A percentile compares a stretch with the other conserved stretches of the same genome.
These are phyloP conservation scores for Neodiprion lecontei DNA, from an alignment of 1,140 invertebrate species.

Conservation along the genomic window DNA sequence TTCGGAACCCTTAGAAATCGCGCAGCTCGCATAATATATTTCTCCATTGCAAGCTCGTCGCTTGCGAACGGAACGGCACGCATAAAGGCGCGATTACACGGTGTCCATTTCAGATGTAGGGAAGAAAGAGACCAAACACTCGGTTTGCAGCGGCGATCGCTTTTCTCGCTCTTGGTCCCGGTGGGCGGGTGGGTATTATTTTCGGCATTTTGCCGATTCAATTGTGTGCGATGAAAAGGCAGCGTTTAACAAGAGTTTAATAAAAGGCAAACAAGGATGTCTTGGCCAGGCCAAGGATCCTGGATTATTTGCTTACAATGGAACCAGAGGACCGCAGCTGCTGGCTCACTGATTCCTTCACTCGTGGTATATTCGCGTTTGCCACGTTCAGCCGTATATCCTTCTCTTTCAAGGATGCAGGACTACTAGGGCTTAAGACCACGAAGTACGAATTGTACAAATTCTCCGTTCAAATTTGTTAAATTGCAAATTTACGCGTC, in stretches of 20 bases:
- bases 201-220: conserved; percentile 61
- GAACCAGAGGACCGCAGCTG: not conserved
- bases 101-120: conserved; percentile 54
- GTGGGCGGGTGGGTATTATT: conserved; percentile 42
- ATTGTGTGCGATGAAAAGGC: conserved; percentile 59
- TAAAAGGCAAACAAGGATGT: conserved; percentile 59
- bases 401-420: not conserved
- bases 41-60: not conserved
- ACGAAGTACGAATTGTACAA: no score
- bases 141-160: conserved; percentile 15
- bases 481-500: no score
- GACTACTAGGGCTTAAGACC: no score
- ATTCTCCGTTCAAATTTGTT: no score
- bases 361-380: not conserved
- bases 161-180: not conserved
- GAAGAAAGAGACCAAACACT: conserved; percentile 28
- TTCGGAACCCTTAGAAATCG: no score
- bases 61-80: not conserved
- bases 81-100: conserved; percentile 48
- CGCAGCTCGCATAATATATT: no score
- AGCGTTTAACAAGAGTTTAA: conserved; percentile 62
- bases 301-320: conserved; percentile 18
- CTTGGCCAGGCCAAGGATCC: conserved; percentile 20
- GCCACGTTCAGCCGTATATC: no score
- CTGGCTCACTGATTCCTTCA: not conserved